These are phyloP conservation scores for Eudemis profundana DNA, from an alignment of 2,888 invertebrate species.

Conservation along the genomic window DNA sequence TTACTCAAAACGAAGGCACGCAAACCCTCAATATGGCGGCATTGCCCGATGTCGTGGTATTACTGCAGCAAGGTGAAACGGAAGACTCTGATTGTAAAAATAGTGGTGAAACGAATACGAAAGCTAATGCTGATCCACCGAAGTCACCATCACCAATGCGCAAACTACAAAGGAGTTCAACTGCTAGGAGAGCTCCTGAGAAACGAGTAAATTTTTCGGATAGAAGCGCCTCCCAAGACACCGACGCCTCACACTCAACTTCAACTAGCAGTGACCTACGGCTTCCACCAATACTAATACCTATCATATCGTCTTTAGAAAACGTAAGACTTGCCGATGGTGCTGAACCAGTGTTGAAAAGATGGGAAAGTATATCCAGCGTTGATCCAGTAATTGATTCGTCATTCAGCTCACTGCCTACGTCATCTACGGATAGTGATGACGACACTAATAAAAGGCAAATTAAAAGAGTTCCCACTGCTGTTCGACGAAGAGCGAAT, in stretches of 20 bases:
- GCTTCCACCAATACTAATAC: constrained; percentile 89
- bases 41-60: constrained; percentile 67
- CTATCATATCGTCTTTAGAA: constrained; percentile 88
- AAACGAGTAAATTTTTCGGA: constrained; percentile 83
- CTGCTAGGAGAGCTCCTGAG: constrained; percentile 75
- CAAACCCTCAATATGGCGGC: constrained; percentile 63
- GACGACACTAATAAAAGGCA: constrained; percentile 72
- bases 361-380: constrained; percentile 88
- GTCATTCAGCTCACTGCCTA: constrained; percentile 86
- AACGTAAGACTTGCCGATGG: constrained; percentile 75
- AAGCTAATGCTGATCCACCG: constrained; percentile 54
- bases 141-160: constrained; percentile 60
- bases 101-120: constrained; percentile 60
- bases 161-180: constrained; percentile 78
- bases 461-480: constrained; percentile 73
- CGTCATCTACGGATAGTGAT: constrained; percentile 80
- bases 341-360: constrained; percentile 74
- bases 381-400: constrained; percentile 89
- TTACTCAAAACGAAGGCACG: constrained; percentile 56
- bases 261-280: constrained; percentile 86
- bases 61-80: constrained; percentile 64
- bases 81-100: constrained; percentile 70
- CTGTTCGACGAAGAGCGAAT: constrained; percentile 71
- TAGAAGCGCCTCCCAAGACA: constrained; percentile 86
- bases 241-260: constrained; percentile 86